phyloP scores from a whole-genome alignment of 2,797 vertebrate genomes.

The Trachurus trachurus region DNA sequence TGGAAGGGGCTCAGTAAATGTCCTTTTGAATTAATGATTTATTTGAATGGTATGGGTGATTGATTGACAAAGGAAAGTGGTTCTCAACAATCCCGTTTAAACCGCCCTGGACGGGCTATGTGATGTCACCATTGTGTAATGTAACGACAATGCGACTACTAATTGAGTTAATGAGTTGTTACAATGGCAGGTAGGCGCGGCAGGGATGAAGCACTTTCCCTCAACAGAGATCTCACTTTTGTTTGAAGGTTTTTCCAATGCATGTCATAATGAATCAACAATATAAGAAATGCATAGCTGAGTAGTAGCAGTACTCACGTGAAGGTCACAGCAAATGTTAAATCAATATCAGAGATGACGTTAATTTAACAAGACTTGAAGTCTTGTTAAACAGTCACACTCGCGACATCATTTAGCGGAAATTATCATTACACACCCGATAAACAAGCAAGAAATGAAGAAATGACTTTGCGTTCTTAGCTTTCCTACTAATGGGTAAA shows the following conservation, averaged over 20 bases:
- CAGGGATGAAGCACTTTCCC: not conserved
- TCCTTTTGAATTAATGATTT: not conserved
- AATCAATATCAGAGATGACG: not conserved
- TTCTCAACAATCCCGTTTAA: conserved; percentile 24
- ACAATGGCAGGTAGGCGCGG: not conserved
- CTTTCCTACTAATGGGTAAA: too few relatives aligned
- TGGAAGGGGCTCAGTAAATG: not conserved
- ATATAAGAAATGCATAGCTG: not conserved
- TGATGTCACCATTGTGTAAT: not conserved
- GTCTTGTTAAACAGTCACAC: not conserved
- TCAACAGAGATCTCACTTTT: not conserved
- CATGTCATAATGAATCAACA: not conserved
- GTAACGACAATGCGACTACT: not conserved
- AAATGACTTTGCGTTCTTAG: too few relatives aligned
- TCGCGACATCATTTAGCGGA: not conserved
- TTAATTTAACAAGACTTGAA: not conserved
- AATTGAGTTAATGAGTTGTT: not conserved
- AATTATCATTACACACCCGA: not conserved
- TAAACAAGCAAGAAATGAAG: too few relatives aligned
- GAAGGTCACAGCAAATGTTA: not conserved
- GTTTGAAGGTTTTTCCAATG: conserved; percentile 3
- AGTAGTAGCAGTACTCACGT: not conserved
- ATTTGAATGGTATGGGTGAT: not conserved
- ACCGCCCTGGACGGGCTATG: conserved; percentile 1
- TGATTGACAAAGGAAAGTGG: not conserved